These are phyloP conservation scores for Leptinotarsa texana DNA, from an alignment of 1,140 invertebrate species.

Conservation along the genomic window DNA sequence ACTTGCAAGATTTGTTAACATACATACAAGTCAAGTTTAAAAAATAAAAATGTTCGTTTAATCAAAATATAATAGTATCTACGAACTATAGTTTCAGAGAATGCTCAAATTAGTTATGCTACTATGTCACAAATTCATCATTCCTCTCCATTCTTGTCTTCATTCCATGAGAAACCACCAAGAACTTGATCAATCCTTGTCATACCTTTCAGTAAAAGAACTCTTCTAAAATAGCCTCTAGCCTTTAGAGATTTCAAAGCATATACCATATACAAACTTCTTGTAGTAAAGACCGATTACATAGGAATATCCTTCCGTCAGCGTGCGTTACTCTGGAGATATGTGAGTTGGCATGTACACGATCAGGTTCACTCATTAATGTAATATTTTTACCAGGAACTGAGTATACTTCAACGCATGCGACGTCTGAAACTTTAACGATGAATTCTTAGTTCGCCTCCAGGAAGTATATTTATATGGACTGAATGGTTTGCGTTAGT, in stretches of 20 bases:
- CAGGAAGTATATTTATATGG: not conserved
- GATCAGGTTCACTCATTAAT: slow-evolving; percentile 5
- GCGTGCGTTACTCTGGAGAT: not conserved
- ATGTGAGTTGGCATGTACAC: slow-evolving; percentile 2
- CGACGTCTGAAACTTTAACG: not conserved
- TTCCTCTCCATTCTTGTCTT: too few relatives aligned
- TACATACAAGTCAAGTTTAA: too few relatives aligned
- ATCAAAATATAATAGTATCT: too few relatives aligned
- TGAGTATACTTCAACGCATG: not conserved
- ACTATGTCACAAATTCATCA: too few relatives aligned
- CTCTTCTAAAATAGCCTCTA: not conserved
- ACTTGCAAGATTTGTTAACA: too few relatives aligned
- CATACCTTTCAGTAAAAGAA: not conserved
- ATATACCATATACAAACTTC: not conserved
- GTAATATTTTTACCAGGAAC: not conserved
- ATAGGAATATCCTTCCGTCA: slow-evolving; percentile 3
- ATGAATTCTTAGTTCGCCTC: not conserved
- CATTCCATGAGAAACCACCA: too few relatives aligned
- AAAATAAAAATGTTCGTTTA: too few relatives aligned
- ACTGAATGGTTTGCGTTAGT: too few relatives aligned
- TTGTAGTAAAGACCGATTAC: not conserved
- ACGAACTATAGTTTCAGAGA: too few relatives aligned
- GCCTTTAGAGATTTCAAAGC: not conserved
- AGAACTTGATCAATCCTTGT: too few relatives aligned
- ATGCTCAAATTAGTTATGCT: too few relatives aligned